Evolutionary conservation across 2,888 invertebrate genomes (phyloP).

Genomic region (Palloptera scutellata): DNA sequence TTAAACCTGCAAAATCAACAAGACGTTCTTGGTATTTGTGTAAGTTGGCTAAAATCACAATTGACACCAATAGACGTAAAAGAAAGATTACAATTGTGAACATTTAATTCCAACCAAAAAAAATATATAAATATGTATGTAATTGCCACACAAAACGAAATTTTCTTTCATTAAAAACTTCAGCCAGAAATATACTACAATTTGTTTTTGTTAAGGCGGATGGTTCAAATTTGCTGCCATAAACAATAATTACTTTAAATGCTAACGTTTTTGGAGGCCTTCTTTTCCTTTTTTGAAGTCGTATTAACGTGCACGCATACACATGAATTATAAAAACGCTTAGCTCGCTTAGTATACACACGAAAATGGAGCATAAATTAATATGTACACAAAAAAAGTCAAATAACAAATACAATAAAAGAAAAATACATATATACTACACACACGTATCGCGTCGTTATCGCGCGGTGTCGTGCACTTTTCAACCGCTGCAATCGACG

Average conservation of each 20-base stretch:
- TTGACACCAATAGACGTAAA: constrained; percentile 29
- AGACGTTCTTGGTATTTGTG: constrained; percentile 26
- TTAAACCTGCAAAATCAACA: constrained; percentile 23
- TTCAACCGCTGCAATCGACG: constrained; percentile 46
- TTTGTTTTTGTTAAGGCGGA: too few species aligned
- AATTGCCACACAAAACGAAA: not conserved
- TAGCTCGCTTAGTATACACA: too few species aligned
- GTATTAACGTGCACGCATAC: not conserved
- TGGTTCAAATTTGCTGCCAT: not conserved
- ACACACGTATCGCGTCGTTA: not conserved
- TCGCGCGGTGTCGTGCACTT: constrained; percentile 35
- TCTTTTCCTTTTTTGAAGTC: not conserved
- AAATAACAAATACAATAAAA: too few species aligned
- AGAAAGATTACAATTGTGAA: constrained; percentile 22
- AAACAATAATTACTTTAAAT: constrained; percentile 1
- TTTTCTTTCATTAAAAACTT: not conserved
- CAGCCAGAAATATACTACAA: too few species aligned
- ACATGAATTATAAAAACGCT: too few species aligned
- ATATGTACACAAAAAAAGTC: not conserved
- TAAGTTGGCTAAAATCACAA: constrained; percentile 33
- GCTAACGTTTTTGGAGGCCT: not conserved
- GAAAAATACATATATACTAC: too few species aligned
- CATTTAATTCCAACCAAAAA: constrained; percentile 13
- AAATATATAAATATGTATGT: constrained; percentile 10
- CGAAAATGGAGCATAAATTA: not conserved